phyloP scores from a whole-genome alignment of 2,113 vertebrate genomes.

The Mirounga angustirostris region DNA sequence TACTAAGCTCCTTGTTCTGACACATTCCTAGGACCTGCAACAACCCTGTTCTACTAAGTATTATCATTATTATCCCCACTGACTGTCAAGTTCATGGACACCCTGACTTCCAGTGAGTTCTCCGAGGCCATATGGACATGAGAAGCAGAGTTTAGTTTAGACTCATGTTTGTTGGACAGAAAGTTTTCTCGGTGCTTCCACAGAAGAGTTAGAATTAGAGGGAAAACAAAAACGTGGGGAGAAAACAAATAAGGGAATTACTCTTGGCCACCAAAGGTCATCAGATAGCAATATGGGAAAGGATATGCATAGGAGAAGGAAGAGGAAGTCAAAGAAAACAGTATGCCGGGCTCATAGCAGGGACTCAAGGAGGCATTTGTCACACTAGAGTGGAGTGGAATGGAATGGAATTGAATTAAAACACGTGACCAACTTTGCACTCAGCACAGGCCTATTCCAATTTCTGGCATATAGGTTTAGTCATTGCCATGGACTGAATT shows the following conservation, averaged over 20 bases:
- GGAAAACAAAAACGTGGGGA: not conserved
- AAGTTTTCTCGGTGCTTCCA: not conserved
- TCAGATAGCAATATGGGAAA: not conserved
- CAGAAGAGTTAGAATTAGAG: not conserved
- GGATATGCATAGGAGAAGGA: not conserved
- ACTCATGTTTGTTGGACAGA: not conserved
- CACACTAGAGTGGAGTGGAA: not conserved
- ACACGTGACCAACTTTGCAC: fast-evolving
- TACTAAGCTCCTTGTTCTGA: not conserved
- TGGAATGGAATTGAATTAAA: not conserved
- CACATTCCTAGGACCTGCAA: not conserved
- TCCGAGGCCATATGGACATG: not conserved
- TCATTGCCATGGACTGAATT: not conserved
- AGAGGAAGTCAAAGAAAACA: not conserved
- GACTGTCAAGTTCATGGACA: not conserved
- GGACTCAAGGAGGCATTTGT: not conserved
- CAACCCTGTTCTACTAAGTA: not conserved
- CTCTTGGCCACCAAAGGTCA: not conserved
- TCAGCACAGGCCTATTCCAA: not conserved
- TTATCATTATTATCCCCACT: fast-evolving
- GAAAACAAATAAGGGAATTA: not conserved
- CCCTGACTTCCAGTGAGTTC: not conserved
- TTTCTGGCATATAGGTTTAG: not conserved
- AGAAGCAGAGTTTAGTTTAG: not conserved
- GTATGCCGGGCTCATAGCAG: not conserved